Evolutionary conservation across 2,888 invertebrate species (phyloP), one percentile per base, ranked within the genome.

Genomic region (Drosophila formosana): DNA sequence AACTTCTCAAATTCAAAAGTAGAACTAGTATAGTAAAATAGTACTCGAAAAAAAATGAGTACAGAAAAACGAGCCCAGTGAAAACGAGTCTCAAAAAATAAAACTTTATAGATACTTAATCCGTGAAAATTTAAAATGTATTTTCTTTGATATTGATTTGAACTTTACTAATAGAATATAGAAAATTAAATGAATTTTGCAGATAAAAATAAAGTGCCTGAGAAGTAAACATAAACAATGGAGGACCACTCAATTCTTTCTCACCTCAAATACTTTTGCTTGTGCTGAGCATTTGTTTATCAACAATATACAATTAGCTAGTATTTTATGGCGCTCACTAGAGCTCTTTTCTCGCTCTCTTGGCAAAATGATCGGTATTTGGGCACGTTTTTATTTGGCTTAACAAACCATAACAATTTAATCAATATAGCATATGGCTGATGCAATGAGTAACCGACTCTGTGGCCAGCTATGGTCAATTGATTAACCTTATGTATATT

Each of bases 1-100:
- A 28, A 1, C 73, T 72, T 72, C 66, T 49, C 56, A 56, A 72
- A 66, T 47, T 52, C 39, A 28, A 13, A 55, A 37, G 4, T 5
- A 26, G 50, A 50, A 55, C 49, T 63, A 3, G 18, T 1, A 18
- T 18, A 18, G 18, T 18, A 18, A 1, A 18, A 18, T 18, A 18
- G 18, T 18, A 18, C 18, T 18, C 18, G 18, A 18, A 18, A 18
- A 18, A 18, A 18, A 1, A 3, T 2, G 41, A 58, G 72, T 58
- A 28, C 11, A 7, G 1, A 51, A 43, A 64, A 43, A 64, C 64
- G 25, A 41, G 1, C 13, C 41, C 23, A 30, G n/a, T 34, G 46
- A 8, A 41, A 55, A 6, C 4, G 3, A 39, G 32, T 32, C 32
- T 1, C 32, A 9, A 32, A 32, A 32, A 32, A 8, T 9, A 32